Percentiles rank a stretch among this genome's conserved stretches.
phyloP scores from a whole-genome alignment of 2,113 vertebrate genomes.

The Leucopternis melanops region DNA sequence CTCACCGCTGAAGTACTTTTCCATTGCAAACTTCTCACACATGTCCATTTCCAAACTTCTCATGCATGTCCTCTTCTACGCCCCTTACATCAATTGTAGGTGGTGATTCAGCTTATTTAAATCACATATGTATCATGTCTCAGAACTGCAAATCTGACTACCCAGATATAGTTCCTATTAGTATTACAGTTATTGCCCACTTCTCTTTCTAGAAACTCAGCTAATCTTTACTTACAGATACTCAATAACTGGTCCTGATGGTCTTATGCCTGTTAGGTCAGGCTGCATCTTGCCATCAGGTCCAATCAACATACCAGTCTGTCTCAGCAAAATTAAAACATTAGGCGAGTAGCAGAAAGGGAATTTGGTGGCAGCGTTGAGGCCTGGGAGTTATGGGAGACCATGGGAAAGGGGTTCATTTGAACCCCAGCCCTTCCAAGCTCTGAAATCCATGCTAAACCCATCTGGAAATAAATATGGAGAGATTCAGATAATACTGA shows the following conservation, averaged over 20 bases:
- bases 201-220: not conserved
- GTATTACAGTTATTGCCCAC: not conserved
- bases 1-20: not conserved
- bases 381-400: not conserved
- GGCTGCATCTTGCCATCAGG: not conserved
- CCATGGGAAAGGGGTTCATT: not conserved
- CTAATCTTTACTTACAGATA: not conserved
- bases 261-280: not conserved
- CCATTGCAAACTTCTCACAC: not conserved
- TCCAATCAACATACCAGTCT: not conserved
- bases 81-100: not conserved
- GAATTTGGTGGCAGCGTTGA: not conserved
- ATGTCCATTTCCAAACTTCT: not conserved
- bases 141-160: not conserved
- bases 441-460: not conserved
- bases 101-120: not conserved
- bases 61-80: not conserved
- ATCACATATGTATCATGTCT: not conserved
- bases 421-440: not conserved
- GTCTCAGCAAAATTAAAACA: not conserved
- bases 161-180: not conserved
- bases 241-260: not conserved
- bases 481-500: not conserved
- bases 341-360: not conserved
- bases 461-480: not conserved